Base-by-base conservation (phyloP, 1,140 invertebrate genomes). In the Chelonus insularis region DNA sequence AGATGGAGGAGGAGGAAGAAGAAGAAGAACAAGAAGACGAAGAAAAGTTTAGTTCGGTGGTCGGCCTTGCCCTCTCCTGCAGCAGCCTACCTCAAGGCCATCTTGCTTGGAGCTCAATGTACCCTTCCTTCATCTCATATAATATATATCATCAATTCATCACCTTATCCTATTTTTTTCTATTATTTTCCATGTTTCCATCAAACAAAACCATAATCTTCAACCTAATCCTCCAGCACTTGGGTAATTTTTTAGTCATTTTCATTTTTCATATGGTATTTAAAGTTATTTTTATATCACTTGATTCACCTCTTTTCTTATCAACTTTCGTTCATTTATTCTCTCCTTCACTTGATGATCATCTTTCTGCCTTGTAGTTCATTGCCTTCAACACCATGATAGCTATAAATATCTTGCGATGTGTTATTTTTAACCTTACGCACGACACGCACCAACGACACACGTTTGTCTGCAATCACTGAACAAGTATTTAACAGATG, bases 61-160 rank as follows among this genome's bases (percentile, higher is more conserved):
- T 79, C 79, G 79, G 74, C 79, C 79, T 80, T 81, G 79, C 76
- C 78, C 78, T 80, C 79, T 69, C 74, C 65, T 72, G 11, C 14
- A 43, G 66, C 68, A 73, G 73, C 67, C 73, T 72, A 68, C 76
- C 68, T 77, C 79, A 81, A 80, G 79, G 78, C 75, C 77, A 79
- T 67, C 70, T 73, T 52, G 66, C 77, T 74, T 60, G 68, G 71
- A 70, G 79, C 79, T 65, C 79, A 79, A 73, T 80, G 79, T 75
- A 79, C 77, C 72, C 76, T 61, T 63, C 62, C 60, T 58, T 21
- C 54, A n/a, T 57, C 55, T 57, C 37, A 36, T 32, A 52, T 32
- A 52, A 36, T 18, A 12, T 32, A 29, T 29, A 29, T 34, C 6
- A n/a, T 54, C 25, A 11, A 7, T 51, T 14, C 1, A 7, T 18